phyloP scores from a whole-genome alignment of 2,113 vertebrate genomes.

The Chaenogobius annularis region DNA sequence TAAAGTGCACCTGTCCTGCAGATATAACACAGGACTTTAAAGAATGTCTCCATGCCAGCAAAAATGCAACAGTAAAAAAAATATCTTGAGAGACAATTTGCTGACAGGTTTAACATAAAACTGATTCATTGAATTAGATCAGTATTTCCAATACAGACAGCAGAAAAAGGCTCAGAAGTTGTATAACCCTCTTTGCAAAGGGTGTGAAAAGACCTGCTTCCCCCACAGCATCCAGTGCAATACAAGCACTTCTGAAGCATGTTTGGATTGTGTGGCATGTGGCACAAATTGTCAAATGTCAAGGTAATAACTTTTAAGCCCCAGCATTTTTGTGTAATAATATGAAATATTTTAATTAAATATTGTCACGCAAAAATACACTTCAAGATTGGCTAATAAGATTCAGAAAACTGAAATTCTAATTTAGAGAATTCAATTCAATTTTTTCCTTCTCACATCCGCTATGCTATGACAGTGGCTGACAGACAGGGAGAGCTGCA shows the following conservation, averaged over 20 bases:
- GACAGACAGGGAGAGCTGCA: slow-evolving; percentile 65
- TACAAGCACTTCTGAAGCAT: too few species aligned
- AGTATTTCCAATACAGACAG: not conserved
- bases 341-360: too few species aligned
- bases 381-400: too few species aligned
- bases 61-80: not conserved
- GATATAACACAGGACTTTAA: not conserved
- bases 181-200: not conserved
- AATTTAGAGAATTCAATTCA: too few species aligned
- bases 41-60: not conserved
- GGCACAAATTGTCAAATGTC: too few species aligned
- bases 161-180: not conserved
- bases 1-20: not conserved
- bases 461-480: slow-evolving; percentile 61
- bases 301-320: too few species aligned
- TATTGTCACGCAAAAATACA: too few species aligned
- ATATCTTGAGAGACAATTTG: not conserved
- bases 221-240: not conserved
- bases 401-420: too few species aligned
- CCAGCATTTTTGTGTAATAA: too few species aligned
- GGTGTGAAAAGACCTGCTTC: not conserved
- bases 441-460: slow-evolving; percentile 22
- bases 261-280: not conserved
- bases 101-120: not conserved
- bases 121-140: too few species aligned